A percentile compares a stretch with the other conserved stretches of the same genome.
Conservation (phyloP, 1,140 invertebrate genomes). For the Drosophila ironensis region DNA sequence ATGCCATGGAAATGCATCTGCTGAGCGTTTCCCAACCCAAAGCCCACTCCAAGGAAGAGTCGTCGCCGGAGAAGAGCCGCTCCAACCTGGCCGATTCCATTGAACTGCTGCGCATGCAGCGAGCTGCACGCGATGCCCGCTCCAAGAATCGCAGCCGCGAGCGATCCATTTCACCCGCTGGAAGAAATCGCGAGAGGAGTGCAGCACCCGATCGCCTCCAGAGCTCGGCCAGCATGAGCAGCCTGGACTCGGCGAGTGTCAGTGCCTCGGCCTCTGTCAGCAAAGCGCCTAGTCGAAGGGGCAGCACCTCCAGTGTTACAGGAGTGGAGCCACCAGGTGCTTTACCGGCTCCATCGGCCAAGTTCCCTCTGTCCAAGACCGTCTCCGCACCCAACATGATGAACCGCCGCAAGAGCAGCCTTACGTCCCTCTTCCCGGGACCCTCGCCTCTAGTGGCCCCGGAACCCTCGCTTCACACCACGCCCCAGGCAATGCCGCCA, state of each 20-base stretch:
- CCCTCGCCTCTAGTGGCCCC: constrained; percentile 65
- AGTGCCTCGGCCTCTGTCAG: constrained; percentile 44
- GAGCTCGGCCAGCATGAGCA: constrained; percentile 69
- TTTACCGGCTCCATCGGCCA: constrained; percentile 8
- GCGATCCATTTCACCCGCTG: constrained; percentile 44
- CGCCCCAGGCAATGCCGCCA: constrained; percentile 21
- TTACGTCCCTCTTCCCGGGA: constrained; percentile 69
- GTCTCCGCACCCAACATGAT: constrained; percentile 67
- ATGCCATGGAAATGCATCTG: constrained; percentile 50
- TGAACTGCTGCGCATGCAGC: constrained; percentile 64
- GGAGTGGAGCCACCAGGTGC: constrained; percentile 24
- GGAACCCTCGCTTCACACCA: constrained; percentile 60
- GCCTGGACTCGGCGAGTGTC: constrained; percentile 56
- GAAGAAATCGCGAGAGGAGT: constrained; percentile 49
- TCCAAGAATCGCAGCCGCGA: constrained; percentile 57
- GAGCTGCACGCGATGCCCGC: constrained; percentile 52
- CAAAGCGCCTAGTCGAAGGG: constrained; percentile 62
- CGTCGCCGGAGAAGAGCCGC: constrained; percentile 40
- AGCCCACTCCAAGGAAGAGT: constrained; percentile 27
- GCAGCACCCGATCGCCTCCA: constrained; percentile 69
- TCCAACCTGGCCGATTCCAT: constrained; percentile 62
- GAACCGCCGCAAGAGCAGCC: constrained; percentile 58
- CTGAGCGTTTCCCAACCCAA: constrained; percentile 16
- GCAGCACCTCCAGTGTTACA: constrained; percentile 62
- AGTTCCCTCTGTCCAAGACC: constrained; percentile 67